Evolutionary conservation across 2,113 vertebrate species (phyloP), one percentile per base, ranked within the genome.

Genomic region (Thalassoma bifasciatum): DNA sequence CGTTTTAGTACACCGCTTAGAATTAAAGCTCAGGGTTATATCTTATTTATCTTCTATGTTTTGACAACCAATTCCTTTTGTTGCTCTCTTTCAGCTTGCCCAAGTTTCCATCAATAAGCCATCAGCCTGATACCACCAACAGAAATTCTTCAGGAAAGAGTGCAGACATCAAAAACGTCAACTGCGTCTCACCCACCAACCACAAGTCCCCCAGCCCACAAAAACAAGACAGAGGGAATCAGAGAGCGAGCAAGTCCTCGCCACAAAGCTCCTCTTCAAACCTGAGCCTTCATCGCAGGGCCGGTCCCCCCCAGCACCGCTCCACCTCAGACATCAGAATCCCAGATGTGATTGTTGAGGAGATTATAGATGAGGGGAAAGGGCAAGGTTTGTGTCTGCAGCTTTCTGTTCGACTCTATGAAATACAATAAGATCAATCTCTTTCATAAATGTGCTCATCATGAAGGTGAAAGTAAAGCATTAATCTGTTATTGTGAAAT

Each of bases 341-440:
- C 91, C 94, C 81, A 91, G 86, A 95, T 80, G 88, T 96, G 19
- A 92, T 96, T 52, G 88, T 96, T 75, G 95, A 98, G 85, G 95
- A 96, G 88, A 68, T 95, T 72, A 54, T 93, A 66, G 93, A 95
- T 56, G 93, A 95, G 66, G 59, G 75, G 23, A 19, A 82, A 26
- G 80, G 72, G 37, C 17, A n/a, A 1, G 67, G 83, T 84, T 21
- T 40, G 8, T 24, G n/a, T n/a, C n/a, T n/a, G n/a, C n/a, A n/a
- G n/a, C n/a, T n/a, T n/a, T n/a, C n/a, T n/a, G n/a, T 2, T 26
- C 8, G 6, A n/a, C 30, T 30, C 30, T 30, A 30, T 30, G 30
- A 30, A 30, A 30, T 4, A 30, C 30, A 6, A 30, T 30, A 30
- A 30, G 30, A 30, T 4, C 30, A 30, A 4, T 6, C 30, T 30